A percentile compares a stretch with the other conserved stretches of the same genome.
These are phyloP conservation scores for Mongoloraphidia duomilia DNA, from an alignment of 2,888 invertebrate genomes.

Conservation along the genomic window DNA sequence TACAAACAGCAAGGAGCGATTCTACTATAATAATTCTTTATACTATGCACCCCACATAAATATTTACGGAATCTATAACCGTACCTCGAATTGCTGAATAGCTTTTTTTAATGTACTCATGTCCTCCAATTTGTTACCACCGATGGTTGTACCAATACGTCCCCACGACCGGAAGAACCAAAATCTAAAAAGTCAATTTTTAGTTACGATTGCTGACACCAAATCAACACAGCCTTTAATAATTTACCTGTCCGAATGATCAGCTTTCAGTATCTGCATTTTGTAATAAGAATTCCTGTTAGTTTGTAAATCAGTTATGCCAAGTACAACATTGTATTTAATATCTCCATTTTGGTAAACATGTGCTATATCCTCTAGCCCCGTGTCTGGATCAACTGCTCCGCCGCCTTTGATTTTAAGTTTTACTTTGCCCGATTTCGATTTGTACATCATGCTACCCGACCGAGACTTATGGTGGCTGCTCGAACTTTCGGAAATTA, in stretches of 20 bases:
- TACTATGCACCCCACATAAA: too few species aligned
- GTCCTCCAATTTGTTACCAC: slow-evolving; percentile 49
- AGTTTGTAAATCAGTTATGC: slow-evolving; percentile 69
- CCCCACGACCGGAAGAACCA: slow-evolving; percentile 92
- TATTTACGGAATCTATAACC: slow-evolving; percentile 30
- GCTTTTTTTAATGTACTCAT: slow-evolving; percentile 39
- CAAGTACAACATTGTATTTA: slow-evolving; percentile 67
- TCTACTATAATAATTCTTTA: slow-evolving; percentile 3
- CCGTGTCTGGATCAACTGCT: slow-evolving; percentile 87
- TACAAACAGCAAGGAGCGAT: too few species aligned
- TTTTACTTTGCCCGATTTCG: slow-evolving; percentile 44
- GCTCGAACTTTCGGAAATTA: slow-evolving; percentile 21
- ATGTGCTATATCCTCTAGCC: slow-evolving; percentile 61
- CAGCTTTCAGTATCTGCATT: slow-evolving; percentile 72
- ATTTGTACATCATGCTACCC: slow-evolving; percentile 30
- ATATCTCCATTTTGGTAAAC: slow-evolving; percentile 46
- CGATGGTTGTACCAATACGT: slow-evolving; percentile 88
- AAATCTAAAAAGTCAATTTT: slow-evolving; percentile 30
- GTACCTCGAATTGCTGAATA: slow-evolving; percentile 40
- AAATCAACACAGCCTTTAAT: not conserved
- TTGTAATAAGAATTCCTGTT: slow-evolving; percentile 93
- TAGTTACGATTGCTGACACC: too few species aligned
- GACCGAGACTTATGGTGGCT: slow-evolving; percentile 22
- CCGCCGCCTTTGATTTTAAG: slow-evolving; percentile 64
- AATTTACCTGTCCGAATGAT: slow-evolving; percentile 41